Percentiles rank a stretch among this genome's conserved stretches.
These are phyloP conservation scores for Pseudois nayaur DNA, from an alignment of 2,113 vertebrate species.

Conservation along the genomic window DNA sequence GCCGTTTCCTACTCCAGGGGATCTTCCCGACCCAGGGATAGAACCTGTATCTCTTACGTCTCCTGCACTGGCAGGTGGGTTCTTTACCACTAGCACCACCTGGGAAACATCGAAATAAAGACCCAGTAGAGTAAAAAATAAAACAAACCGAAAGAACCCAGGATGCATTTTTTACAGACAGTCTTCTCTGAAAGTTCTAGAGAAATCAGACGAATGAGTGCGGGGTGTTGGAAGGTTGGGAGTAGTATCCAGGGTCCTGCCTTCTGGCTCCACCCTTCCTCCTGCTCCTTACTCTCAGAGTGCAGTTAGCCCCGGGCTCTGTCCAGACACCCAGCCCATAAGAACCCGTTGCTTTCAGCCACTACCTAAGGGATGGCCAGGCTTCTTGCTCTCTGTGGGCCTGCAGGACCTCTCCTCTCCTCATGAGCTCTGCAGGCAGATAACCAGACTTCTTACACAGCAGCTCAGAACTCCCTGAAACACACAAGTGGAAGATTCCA, in stretches of 20 bases:
- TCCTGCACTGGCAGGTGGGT: neutral
- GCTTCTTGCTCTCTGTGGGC: neutral
- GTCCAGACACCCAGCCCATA: neutral
- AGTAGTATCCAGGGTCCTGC: neutral
- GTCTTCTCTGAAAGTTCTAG: neutral
- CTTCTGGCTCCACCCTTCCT: fast-evolving
- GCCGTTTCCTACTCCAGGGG: neutral
- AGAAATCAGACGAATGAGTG: neutral
- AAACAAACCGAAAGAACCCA: neutral
- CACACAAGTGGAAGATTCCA: neutral
- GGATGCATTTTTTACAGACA: neutral
- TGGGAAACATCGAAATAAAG: neutral
- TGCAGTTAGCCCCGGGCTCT: neutral
- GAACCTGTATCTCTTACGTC: neutral
- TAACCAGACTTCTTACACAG: neutral
- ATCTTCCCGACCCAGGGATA: neutral
- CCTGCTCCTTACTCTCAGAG: neutral
- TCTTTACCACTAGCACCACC: neutral
- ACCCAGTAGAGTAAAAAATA: neutral
- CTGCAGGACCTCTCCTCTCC: neutral
- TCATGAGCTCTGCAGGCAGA: neutral
- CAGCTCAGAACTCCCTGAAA: neutral
- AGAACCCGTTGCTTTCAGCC: neutral
- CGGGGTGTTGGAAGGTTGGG: fast-evolving
- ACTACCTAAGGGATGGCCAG: neutral